Base-by-base conservation (phyloP, 2,888 invertebrate genomes). In the Charanyca ferruginea region DNA sequence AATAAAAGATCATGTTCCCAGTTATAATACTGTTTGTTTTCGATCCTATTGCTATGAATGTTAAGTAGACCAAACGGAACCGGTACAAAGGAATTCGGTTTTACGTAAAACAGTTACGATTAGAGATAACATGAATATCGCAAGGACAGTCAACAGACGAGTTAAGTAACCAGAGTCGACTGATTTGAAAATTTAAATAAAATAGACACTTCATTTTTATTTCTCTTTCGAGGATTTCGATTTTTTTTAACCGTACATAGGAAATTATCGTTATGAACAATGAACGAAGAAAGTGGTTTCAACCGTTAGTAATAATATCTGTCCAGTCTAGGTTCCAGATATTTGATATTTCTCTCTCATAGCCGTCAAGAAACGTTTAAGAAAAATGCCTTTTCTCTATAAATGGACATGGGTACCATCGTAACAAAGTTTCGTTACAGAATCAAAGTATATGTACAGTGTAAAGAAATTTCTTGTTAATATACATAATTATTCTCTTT, bases 1-100 rank as follows among this genome's bases (percentile, higher is more conserved):
- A 73, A 72, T 77, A 77, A 67, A 74, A 65, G 64, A 77, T 78
- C 65, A 64, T 71, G 59, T 60, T 48, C 51, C 22, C 44, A 72
- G 67, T 61, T 77, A 76, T 66, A 47, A 44, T 62, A 41, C 58
- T 62, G 63, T 58, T 62, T 71, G 44, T 55, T 66, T 55, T 55
- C 47, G 48, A 59, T 57, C 41, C 59, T 72, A 60, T 55, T 57
- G 16, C 60, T 59, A 62, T 64, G 61, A 76, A 69, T 78, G 32
- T 73, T 57, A 71, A 80, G 63, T 59, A 54, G 47, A 61, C 49
- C 28, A 23, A 1, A 20, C 48, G 52, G 54, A 41, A 47, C 41
- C 38, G n/a, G 38, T 20, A 51, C 58, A 48, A 60, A 47, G 59
- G 47, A 55, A 73, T 65, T 73, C 41, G 7, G 47, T 73, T 65